phyloP scores from a whole-genome alignment of 2,888 invertebrate genomes.

The Caenorhabditis sp. region DNA sequence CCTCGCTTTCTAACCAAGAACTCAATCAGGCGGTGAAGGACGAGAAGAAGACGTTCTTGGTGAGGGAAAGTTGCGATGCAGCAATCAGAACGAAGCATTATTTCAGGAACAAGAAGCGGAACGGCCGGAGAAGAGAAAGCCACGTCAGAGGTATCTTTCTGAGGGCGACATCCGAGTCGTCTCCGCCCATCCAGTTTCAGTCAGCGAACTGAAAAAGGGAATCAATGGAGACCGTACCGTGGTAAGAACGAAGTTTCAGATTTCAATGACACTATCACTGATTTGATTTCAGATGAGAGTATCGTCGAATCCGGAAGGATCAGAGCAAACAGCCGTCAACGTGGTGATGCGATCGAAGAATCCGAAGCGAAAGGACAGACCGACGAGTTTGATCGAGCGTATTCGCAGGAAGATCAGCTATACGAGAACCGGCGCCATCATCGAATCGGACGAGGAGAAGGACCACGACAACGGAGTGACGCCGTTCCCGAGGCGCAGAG shows the following conservation, averaged over 20 bases:
- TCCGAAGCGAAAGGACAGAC: constrained; percentile 40
- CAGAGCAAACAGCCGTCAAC: constrained; percentile 9
- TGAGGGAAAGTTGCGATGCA: background rate
- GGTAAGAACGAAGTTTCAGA: too few relatives aligned
- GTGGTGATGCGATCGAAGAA: constrained; percentile 41
- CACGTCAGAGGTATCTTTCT: constrained; percentile 53
- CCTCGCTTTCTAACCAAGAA: constrained; percentile 39
- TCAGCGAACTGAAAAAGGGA: constrained; percentile 51
- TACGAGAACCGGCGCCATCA: constrained; percentile 53
- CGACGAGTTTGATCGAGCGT: constrained; percentile 53
- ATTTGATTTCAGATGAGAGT: constrained; percentile 19
- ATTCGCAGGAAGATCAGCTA: constrained; percentile 55
- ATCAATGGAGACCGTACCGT: constrained; percentile 1
- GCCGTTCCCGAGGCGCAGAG: constrained; percentile 37
- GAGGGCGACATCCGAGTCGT: constrained; percentile 50
- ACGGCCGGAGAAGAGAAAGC: constrained; percentile 40
- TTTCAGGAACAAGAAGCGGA: constrained; percentile 39
- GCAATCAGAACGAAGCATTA: background rate
- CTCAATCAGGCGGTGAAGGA: constrained; percentile 50
- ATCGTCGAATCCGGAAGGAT: constrained; percentile 32
- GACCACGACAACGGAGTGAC: constrained; percentile 14
- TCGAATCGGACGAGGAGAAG: constrained; percentile 55
- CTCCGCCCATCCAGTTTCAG: constrained; percentile 32
- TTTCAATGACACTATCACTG: too few relatives aligned
- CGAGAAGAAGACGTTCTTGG: constrained; percentile 41